These are phyloP conservation scores for Cynopterus sphinx DNA, from an alignment of 2,797 vertebrate species.

Conservation along the genomic window DNA sequence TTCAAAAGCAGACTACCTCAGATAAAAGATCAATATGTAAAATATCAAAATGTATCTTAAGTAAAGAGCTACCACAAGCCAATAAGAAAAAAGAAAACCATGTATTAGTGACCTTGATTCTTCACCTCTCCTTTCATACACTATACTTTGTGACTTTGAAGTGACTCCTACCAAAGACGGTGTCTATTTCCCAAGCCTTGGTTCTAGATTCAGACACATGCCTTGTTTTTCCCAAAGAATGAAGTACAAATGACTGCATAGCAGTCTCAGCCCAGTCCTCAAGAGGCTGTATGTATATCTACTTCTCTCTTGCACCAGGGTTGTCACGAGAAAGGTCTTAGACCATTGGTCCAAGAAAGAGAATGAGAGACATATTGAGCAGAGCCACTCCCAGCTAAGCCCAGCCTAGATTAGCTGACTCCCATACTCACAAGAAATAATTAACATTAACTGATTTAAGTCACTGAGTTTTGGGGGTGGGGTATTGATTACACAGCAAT, in stretches of 20 bases:
- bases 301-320: neutral
- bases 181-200: neutral
- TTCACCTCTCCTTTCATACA: neutral
- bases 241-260: fast-evolving
- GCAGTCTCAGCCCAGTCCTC: neutral
- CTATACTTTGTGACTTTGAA: neutral
- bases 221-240: neutral
- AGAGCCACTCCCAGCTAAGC: neutral
- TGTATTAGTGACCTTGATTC: neutral
- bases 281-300: neutral
- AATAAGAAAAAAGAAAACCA: neutral
- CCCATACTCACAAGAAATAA: neutral
- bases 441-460: neutral
- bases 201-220: neutral
- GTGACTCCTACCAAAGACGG: neutral
- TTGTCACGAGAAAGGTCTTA: fast-evolving
- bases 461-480: neutral
- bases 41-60: neutral
- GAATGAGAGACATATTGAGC: neutral
- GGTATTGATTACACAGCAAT: neutral
- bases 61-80: neutral
- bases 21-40: neutral
- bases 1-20: neutral
- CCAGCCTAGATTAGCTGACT: neutral
- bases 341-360: neutral